These are phyloP conservation scores for Umimayanthus kanabou DNA, from an alignment of 92 coral and sea anemone genomes.

Conservation along the genomic window DNA sequence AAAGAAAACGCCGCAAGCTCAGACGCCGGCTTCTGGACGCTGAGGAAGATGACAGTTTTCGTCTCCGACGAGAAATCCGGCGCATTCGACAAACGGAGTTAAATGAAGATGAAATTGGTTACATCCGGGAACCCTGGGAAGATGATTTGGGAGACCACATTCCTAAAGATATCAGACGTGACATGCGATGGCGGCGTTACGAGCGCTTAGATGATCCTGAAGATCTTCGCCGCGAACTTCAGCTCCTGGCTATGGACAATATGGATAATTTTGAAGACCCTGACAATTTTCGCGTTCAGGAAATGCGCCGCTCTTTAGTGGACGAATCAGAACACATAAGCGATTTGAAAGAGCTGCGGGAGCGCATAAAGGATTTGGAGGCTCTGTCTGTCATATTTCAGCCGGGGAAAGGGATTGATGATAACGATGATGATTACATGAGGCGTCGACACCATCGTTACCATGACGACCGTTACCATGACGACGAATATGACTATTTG, in stretches of 20 bases:
- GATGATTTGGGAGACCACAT: slow-evolving; percentile 49
- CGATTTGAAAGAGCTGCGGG: slow-evolving; percentile 66
- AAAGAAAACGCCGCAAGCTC: slow-evolving; percentile 56
- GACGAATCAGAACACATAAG: slow-evolving; percentile 67
- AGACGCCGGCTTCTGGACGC: slow-evolving; percentile 65
- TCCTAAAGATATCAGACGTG: slow-evolving; percentile 65
- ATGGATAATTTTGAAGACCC: slow-evolving; percentile 35
- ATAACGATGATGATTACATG: background rate
- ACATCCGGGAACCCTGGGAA: slow-evolving; percentile 68
- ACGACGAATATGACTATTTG: background rate
- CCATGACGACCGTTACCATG: background rate
- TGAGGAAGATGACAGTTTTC: slow-evolving; percentile 51
- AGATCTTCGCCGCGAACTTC: slow-evolving; percentile 71
- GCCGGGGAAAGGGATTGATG: background rate
- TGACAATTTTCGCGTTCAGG: slow-evolving; percentile 50
- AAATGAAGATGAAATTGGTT: slow-evolving; percentile 66
- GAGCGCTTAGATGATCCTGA: slow-evolving; percentile 58
- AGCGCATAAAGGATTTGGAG: slow-evolving; percentile 72
- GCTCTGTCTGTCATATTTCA: slow-evolving; percentile 67
- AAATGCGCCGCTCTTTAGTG: slow-evolving; percentile 54
- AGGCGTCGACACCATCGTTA: background rate
- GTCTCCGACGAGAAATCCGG: slow-evolving; percentile 77
- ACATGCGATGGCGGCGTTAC: slow-evolving; percentile 65
- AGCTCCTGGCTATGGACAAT: slow-evolving; percentile 51
- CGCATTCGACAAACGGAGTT: slow-evolving; percentile 74